Evolutionary conservation across 1,140 invertebrate species (phyloP).

Genomic region (Himalopsyche phryganea): DNA sequence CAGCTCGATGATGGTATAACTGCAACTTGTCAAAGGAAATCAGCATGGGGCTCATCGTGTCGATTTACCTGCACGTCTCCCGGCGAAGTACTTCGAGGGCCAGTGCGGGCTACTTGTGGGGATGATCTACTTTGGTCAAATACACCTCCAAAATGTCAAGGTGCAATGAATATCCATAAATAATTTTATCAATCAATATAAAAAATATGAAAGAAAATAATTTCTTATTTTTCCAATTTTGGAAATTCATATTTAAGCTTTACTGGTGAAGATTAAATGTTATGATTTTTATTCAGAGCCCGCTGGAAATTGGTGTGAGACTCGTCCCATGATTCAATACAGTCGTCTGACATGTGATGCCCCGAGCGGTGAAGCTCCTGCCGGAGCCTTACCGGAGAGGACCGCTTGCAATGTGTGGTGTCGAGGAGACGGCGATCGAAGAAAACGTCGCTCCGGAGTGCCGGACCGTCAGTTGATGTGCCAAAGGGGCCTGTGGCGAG

Average conservation of each 20-base stretch:
- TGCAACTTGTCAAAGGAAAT: slow-evolving; percentile 9
- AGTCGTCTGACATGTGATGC: slow-evolving; percentile 15
- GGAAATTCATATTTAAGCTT: background rate
- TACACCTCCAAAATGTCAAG: slow-evolving; percentile 18
- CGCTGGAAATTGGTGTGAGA: slow-evolving; percentile 10
- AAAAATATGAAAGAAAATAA: background rate
- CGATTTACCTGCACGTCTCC: slow-evolving; percentile 15
- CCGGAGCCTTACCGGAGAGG: slow-evolving; percentile 4
- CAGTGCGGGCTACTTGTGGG: slow-evolving; percentile 12
- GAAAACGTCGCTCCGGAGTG: no score
- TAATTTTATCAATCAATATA: background rate
- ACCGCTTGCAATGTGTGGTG: slow-evolving; percentile 12
- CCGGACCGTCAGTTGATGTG: no score
- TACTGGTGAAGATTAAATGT: background rate
- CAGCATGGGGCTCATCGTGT: slow-evolving; percentile 23
- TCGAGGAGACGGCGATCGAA: no score
- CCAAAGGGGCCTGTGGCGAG: no score
- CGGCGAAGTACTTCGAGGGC: slow-evolving; percentile 1
- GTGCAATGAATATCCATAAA: slow-evolving; percentile 3
- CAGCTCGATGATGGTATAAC: background rate
- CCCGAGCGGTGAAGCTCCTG: background rate
- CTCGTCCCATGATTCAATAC: background rate
- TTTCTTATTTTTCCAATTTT: background rate
- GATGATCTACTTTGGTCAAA: slow-evolving; percentile 25
- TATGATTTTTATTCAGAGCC: slow-evolving; percentile 1